Evolutionary conservation across 2,888 invertebrate species (phyloP).

Genomic region (Acutogordius australiensis): DNA sequence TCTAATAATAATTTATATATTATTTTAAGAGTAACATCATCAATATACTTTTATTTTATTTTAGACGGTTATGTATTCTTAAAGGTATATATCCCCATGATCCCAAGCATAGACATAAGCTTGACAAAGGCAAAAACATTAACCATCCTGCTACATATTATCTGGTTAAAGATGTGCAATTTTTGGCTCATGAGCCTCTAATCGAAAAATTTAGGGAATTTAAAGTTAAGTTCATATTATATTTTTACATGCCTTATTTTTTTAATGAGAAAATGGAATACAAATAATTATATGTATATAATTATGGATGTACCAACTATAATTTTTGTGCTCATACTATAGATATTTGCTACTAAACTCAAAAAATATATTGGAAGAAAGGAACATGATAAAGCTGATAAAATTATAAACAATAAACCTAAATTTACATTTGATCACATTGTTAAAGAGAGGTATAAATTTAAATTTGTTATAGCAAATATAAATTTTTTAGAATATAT

Average conservation of each 20-base stretch:
- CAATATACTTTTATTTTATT: conserved; percentile 15
- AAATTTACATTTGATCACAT: conserved; percentile 66
- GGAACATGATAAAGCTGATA: conserved; percentile 35
- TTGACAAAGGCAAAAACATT: conserved; percentile 64
- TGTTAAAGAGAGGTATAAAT: conserved; percentile 49
- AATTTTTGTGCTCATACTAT: background rate
- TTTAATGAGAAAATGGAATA: too few species aligned
- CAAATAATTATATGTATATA: too few species aligned
- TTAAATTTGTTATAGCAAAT: too few species aligned
- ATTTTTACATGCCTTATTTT: conserved; percentile 26
- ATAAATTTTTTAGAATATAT: too few species aligned
- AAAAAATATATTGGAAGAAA: conserved; percentile 21
- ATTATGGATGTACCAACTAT: background rate
- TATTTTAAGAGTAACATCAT: background rate
- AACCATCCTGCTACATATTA: conserved; percentile 43
- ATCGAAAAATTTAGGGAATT: conserved; percentile 70
- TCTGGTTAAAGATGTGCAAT: conserved; percentile 69
- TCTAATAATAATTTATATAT: conserved; percentile 11
- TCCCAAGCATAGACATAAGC: conserved; percentile 66
- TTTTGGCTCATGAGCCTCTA: conserved; percentile 71
- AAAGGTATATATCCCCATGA: conserved; percentile 95
- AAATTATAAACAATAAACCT: conserved; percentile 49
- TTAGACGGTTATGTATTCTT: conserved; percentile 50
- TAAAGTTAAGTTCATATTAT: conserved; percentile 40
- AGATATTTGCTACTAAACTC: conserved; percentile 12